A percentile compares a stretch with the other conserved stretches of the same genome.
phyloP scores from a whole-genome alignment of 2,888 invertebrate species.

The Ophioninae sp. region DNA sequence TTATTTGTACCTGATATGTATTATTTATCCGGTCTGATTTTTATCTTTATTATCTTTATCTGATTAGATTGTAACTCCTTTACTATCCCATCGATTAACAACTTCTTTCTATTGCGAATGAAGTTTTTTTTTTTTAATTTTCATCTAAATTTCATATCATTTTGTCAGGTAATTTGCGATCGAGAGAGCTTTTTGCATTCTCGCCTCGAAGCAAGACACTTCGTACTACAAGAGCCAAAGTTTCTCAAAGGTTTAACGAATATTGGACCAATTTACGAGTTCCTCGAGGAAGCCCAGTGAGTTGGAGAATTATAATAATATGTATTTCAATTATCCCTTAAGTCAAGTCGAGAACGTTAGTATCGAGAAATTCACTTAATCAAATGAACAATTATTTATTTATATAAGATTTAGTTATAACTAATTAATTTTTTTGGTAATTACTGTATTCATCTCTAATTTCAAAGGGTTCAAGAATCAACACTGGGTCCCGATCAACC shows the following conservation, averaged over 20 bases:
- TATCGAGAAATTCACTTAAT: no score
- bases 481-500: conserved; percentile 72
- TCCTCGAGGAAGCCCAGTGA: conserved; percentile 79
- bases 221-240: conserved; percentile 83
- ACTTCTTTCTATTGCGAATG: not conserved
- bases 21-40: no score
- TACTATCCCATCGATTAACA: not conserved
- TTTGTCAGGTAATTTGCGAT: conserved; percentile 82
- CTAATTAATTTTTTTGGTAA: no score
- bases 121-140: not conserved
- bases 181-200: conserved; percentile 86
- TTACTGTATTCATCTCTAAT: not conserved
- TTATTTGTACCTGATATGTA: no score
- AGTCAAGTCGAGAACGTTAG: no score
- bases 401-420: no score
- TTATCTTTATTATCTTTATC: no score
- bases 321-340: conserved; percentile 18
- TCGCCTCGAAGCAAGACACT: conserved; percentile 84
- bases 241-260: conserved; percentile 84
- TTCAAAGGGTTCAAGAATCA: conserved; percentile 53
- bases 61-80: no score
- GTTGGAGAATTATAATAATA: conserved; percentile 49
- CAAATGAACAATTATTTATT: no score
- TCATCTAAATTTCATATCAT: no score
- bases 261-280: conserved; percentile 86